Base-by-base conservation (phyloP, 2,113 vertebrate species). In the Leuciscus idus region DNA sequence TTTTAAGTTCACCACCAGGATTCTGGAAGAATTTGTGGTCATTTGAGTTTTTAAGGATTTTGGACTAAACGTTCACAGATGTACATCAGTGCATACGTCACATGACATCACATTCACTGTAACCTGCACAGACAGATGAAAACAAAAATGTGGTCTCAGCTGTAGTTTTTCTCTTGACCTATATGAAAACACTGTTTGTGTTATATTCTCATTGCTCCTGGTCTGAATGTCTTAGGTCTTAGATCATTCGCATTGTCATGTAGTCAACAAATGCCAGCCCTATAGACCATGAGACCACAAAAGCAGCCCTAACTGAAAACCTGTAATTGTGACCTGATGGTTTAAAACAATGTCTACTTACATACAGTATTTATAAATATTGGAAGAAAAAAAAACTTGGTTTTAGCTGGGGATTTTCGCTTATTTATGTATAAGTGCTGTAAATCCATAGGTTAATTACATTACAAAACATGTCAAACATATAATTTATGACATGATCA, bases 1-100 rank as follows among this genome's bases (percentile, higher is more conserved):
- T 30, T 66, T 80, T 0, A 48, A 28, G 55, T 61, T 23, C 50
- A 68, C 80, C 59, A 33, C 80, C 50, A 10, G 17, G 43, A 11
- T 48, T 81, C 13, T 61, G 57, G 30, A 57, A n/a, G 55, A 52
- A 76, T 52, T 52, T 76, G 74, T 19, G 74, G 74, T 76, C n/a
- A 52, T 52, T 50, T 17, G 74, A 76, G 73, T 52, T 75, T 28
- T 75, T 76, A 8, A 33, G 15, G 28, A 36, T 70, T 21, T 4
- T 10, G 11, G 0, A 70, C 66, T 70, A 70, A 70, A 70, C 7
- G 19, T 36, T 2, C 66, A 68, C 6, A 70, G 28, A 70, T 70
- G 7, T 68, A 13, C 30, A 33, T 33, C 19, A 6, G 10, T 12
- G 19, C 10, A 2, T 72, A 43, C 7, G 23, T 62, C 57, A n/a